phyloP scores from a whole-genome alignment of 2,113 vertebrate species.

The Circaetus gallicus region DNA sequence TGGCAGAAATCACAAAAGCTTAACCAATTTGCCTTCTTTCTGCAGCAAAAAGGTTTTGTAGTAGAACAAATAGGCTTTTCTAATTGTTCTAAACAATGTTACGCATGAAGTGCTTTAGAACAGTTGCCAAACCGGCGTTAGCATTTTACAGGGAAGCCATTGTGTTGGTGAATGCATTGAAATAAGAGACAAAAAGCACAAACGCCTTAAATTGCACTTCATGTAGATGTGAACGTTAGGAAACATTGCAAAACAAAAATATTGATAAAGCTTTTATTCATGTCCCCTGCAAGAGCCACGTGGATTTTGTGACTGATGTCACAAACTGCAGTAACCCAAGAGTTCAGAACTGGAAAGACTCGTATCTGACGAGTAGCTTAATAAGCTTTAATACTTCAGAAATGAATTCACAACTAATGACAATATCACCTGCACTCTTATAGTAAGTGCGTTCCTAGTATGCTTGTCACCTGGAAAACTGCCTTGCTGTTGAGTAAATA shows the following conservation, averaged over 20 bases:
- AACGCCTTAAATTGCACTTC: background rate
- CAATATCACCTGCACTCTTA: background rate
- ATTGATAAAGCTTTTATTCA: background rate
- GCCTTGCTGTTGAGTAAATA: background rate
- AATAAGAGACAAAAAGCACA: background rate
- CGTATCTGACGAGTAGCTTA: background rate
- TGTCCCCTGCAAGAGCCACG: background rate
- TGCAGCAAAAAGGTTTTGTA: slow-evolving; percentile 1
- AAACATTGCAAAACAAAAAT: background rate
- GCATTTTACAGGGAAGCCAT: background rate
- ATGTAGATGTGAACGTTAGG: background rate
- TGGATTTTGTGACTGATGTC: background rate
- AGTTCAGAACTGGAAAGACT: background rate
- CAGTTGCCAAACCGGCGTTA: background rate
- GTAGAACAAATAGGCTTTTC: slow-evolving; percentile 31
- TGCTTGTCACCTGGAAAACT: background rate
- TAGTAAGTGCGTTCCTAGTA: background rate
- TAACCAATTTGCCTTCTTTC: slow-evolving; percentile 20
- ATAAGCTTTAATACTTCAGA: background rate
- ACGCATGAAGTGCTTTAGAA: background rate
- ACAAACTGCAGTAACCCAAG: background rate
- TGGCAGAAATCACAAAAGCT: slow-evolving; percentile 33
- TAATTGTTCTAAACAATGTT: background rate
- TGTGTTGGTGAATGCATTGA: background rate
- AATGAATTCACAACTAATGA: background rate